Evolutionary conservation across 2,888 invertebrate genomes (phyloP), one percentile per base, ranked within the genome.

Genomic region (Heteromurus nitidus): DNA sequence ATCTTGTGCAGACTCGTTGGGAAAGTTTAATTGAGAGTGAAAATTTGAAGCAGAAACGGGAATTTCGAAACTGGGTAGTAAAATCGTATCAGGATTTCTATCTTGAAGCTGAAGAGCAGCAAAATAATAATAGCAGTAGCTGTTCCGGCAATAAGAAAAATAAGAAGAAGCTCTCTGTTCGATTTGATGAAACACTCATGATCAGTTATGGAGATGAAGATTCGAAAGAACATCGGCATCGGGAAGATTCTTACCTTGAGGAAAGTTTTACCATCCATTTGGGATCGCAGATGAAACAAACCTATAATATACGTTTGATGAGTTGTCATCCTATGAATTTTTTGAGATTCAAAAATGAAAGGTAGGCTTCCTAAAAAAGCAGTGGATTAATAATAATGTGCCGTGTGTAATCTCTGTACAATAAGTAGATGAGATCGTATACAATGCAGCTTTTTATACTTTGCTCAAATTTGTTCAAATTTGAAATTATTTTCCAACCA

Each of bases 261-360:
- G 98, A 98, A 91, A 97, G 97, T 90, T 99, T 98, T 89, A 99
- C 98, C 22, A 98, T 99, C 88, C 97, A 98, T 91, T 91, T 98
- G 85, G 98, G 99, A 67, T 97, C 98, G 3, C 99, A 99, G 90
- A 92, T 99, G 89, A 99, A 99, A 90, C 98, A 98, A 88, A 99
- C 97, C 92, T 98, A 99, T 90, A 99, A 99, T 90, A 94, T 99
- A 83, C 92, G 99, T 73, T 94, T 99, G 83, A 91, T 98, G 31
- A 95, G 96, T 79, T 94, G 95, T 22, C 93, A 96, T 90, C 92
- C 95, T 16, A 92, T 95, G 87, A 95, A 96, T 88, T 92, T 97
- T 70, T 80, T 86, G n/a, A 69, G 84, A 75, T 87, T 87, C 81
- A 85, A 85, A 83, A 87, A 85, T 80, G 86, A 87, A 82, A 85